Base-by-base conservation (phyloP, 37 sponge, comb jelly and placozoan species). In the Axinella damicornis region DNA sequence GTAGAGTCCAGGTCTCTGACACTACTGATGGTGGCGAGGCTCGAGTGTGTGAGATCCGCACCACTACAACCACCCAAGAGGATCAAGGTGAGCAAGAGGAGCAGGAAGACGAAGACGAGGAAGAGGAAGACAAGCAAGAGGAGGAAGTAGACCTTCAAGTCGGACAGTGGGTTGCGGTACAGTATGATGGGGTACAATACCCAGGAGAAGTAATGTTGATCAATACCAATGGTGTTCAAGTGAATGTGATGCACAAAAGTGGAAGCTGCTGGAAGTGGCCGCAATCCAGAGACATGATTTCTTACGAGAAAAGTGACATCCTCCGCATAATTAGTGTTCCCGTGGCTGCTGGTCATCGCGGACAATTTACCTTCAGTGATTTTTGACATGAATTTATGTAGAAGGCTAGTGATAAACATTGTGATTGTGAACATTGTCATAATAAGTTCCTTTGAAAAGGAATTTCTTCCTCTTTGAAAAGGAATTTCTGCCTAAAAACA, bases 181-280 rank as follows among this genome's bases (percentile, higher is more conserved):
- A 27, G 62, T 61, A 61, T 25, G 62, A 61, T 61, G 62, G 62
- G 25, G 25, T 61, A 61, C 25, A 61, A 25, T 61, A 61, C 25
- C 62, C 62, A 25, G 62, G 62, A 61, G 62, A 61, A 61, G 62
- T 61, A 25, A 61, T 46, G 46, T 25, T 5, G n/a, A 25, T 67
- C 28, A 35, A 67, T 67, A 67, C 28, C 28, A 31, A 67, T 25
- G 62, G 62, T 61, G 62, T 61, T 22, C n/a, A 61, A 61, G 33
- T 67, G 69, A 67, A 31, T 67, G 69, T 67, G 69, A 25, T 67
- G 69, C 69, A 67, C 69, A 67, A 32, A 31, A 67, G 69, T 67
- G 69, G 69, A 19, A 67, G 69, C 69, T 67, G 69, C 34, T 67
- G 69, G 69, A 67, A 67, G 28, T 67, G 69, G 69, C 69, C 69